Evolutionary conservation across 2,113 vertebrate species (phyloP), one percentile per base, ranked within the genome.

Genomic region (Recurvirostra avosetta): DNA sequence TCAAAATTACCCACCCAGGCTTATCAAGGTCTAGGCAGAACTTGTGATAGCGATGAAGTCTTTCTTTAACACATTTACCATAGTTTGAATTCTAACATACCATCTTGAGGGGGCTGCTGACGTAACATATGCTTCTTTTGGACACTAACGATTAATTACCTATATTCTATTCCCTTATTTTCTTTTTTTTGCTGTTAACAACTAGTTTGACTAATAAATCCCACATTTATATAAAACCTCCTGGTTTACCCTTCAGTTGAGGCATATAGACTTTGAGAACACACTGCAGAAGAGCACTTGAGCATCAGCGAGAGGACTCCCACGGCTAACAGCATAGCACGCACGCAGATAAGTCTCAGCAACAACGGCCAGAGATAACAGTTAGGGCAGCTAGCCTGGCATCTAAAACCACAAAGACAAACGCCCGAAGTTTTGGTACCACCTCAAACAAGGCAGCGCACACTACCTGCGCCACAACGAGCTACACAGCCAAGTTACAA

Each of bases 271-370:
- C 40, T 70, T 23, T 36, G 15, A 65, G 56, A 85, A 75, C 6
- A 40, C 8, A 56, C 23, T 56, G 40, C 23, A 81, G 40, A 61
- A 70, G 8, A 76, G 13, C 18, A 20, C 8, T 53, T 19, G 22
- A 50, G 21, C 55, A 36, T 22, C 17, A 63, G 40, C 1, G 1
- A 38, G 40, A 30, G 20, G 50, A 47, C 7, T 43, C 6, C 8
- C 29, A 30, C 0, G 0, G 20, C 23, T 41, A 47, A 20, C 22
- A 43, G 55, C 13, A 50, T 0, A 49, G 9, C 12, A 47, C 0
- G 1, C 34, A 59, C 0, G 0, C 10, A 34, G 62, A 4, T 12
- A 15, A 67, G 45, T 0, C 2, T 4, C 2, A 2, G 4, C 59
- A 68, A 20, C 30, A 18, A 16, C 0, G 3, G n/a, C 30, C 63